phyloP scores from a whole-genome alignment of 2,888 invertebrate species.

The Hypselothyrea guttata region DNA sequence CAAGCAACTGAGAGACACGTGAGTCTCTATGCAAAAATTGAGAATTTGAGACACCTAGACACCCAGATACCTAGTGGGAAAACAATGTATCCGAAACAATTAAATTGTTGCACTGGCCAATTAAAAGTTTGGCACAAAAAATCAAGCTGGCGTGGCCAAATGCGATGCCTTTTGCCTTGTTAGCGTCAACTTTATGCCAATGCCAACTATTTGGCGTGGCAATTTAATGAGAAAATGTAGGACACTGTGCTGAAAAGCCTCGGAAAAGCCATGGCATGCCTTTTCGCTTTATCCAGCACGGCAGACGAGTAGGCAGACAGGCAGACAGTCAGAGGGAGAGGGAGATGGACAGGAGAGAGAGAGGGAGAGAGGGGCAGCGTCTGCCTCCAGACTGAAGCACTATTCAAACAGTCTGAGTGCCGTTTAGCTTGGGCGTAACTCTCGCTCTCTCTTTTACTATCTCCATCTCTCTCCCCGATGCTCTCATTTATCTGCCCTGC shows the following conservation, averaged over 20 bases:
- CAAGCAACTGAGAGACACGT: conserved; percentile 30
- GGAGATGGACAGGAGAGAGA: neutral
- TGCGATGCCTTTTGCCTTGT: conserved; percentile 59
- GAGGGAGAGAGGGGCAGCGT: conserved; percentile 5
- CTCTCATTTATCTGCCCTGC: no score
- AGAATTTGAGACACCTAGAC: neutral
- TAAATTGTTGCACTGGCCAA: conserved; percentile 65
- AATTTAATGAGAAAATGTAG: conserved; percentile 77
- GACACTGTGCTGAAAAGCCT: conserved; percentile 35
- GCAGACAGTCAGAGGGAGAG: neutral
- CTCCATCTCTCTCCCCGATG: no score
- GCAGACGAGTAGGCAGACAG: conserved; percentile 10
- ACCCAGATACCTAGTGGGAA: neutral
- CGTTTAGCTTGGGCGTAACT: conserved; percentile 20
- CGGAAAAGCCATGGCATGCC: neutral
- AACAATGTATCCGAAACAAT: conserved; percentile 51
- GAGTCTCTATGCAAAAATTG: conserved; percentile 11
- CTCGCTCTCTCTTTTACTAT: neutral
- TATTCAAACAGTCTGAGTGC: conserved; percentile 69
- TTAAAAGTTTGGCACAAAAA: conserved; percentile 69
- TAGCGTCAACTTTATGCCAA: conserved; percentile 69
- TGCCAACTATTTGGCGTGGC: conserved; percentile 69
- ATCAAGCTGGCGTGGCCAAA: conserved; percentile 55
- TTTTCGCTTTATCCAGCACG: conserved; percentile 32
- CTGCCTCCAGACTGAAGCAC: conserved; percentile 56